Evolutionary conservation across 2,888 invertebrate genomes (phyloP), one percentile per base, ranked within the genome.

Genomic region (Troilus luridus): DNA sequence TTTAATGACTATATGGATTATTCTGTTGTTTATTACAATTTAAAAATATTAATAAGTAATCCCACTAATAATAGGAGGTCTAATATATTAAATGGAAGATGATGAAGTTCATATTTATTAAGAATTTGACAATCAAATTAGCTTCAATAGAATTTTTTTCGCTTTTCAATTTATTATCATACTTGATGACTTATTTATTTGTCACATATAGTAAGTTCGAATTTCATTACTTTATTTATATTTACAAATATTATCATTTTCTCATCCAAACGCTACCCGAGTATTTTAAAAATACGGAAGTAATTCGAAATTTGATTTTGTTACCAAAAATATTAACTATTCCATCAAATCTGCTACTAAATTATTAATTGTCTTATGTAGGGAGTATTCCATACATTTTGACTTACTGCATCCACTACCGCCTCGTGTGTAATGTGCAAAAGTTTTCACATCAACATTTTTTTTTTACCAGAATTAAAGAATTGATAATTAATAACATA

Each of bases 281-380:
- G 67, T 77, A 77, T 77, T 77, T 77, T 41, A 41, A 5, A 77
- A 77, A 27, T 77, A 41, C 19, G 72, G 17, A 77, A 77, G 72
- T 27, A 8, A 77, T 77, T 77, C 17, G 24, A 41, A 77, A 77
- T 77, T 19, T 41, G 72, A 77, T 41, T 6, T 17, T 41, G 41
- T 77, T 41, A 77, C 41, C 27, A 41, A 77, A 77, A 77, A 77
- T 77, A 77, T 41, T 41, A 77, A 9, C 72, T 77, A 77, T 77
- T 77, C 41, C 72, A 77, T 41, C 72, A 41, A 77, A 77, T 56
- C n/a, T 12, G 56, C 85, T 85, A 56, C 85, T 85, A n/a, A 56
- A 85, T 41, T 41, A n/a, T 85, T 81, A 85, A 85, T 85, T 85
- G 85, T 85, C 56, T n/a, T 85, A 58, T 85, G 85, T 85, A 85